phyloP scores from a whole-genome alignment of 1,140 invertebrate species.

The Sitobion miscanthi region DNA sequence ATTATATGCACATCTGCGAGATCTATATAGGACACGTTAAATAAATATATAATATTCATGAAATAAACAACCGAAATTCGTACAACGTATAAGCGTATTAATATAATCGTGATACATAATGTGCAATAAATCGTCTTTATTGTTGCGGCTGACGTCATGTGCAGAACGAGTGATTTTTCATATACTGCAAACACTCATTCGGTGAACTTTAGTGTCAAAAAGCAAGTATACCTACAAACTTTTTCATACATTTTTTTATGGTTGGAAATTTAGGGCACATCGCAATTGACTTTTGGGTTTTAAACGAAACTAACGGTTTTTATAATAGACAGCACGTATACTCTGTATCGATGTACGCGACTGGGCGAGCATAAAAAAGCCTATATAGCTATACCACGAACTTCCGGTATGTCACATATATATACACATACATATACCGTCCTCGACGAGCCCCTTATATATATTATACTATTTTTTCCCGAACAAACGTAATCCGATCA shows the following conservation, averaged over 20 bases:
- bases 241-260: background rate
- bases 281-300: background rate
- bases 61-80: background rate
- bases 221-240: background rate
- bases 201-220: background rate
- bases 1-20: background rate
- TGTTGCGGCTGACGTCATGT: background rate
- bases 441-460: too few relatives aligned
- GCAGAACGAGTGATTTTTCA: background rate
- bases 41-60: background rate
- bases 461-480: background rate
- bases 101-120: background rate
- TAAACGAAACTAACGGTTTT: background rate
- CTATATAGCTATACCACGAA: background rate
- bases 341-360: background rate
- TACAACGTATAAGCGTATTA: background rate
- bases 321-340: background rate
- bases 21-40: background rate
- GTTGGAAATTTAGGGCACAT: background rate
- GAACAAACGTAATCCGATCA: conserved; percentile 50
- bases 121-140: background rate
- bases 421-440: background rate
- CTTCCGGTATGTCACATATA: background rate
- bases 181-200: background rate
- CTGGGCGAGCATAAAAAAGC: background rate